Percentiles rank a stretch among this genome's conserved stretches.
phyloP scores from a whole-genome alignment of 2,113 vertebrate species.

The Raja brachyura region DNA sequence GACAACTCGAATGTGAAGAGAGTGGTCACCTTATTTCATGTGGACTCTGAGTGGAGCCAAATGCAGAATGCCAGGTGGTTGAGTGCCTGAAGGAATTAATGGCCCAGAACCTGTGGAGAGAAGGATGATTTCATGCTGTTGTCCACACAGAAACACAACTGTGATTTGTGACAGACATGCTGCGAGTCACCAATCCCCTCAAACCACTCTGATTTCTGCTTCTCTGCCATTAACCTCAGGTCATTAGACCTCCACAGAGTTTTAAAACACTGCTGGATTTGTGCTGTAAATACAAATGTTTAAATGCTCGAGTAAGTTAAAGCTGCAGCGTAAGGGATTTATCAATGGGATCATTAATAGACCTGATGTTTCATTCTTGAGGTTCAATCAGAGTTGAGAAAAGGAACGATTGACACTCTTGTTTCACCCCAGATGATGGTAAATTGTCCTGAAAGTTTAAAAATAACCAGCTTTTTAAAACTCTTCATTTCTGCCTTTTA shows the following conservation, averaged over 20 bases:
- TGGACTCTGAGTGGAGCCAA: neutral
- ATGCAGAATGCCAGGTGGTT: neutral
- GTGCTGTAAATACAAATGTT: neutral
- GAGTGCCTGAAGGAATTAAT: neutral
- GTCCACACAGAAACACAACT: neutral
- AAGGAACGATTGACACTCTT: neutral
- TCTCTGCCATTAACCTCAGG: neutral
- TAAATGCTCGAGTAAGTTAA: neutral
- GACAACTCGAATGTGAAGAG: neutral
- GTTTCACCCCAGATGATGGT: neutral
- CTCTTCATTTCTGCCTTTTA: neutral
- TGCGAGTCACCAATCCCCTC: neutral
- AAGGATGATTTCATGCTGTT: neutral
- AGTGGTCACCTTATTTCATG: neutral
- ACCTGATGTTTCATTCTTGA: neutral
- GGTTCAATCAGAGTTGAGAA: neutral
- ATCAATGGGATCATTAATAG: neutral
- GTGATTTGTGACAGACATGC: neutral
- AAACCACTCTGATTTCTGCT: neutral
- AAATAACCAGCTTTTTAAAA: neutral
- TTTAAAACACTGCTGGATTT: neutral
- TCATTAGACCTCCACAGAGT: neutral
- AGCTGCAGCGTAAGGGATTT: neutral
- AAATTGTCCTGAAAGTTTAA: neutral
- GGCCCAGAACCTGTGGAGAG: neutral